Conservation (phyloP, 1,140 invertebrate species). For the Apis florea region DNA sequence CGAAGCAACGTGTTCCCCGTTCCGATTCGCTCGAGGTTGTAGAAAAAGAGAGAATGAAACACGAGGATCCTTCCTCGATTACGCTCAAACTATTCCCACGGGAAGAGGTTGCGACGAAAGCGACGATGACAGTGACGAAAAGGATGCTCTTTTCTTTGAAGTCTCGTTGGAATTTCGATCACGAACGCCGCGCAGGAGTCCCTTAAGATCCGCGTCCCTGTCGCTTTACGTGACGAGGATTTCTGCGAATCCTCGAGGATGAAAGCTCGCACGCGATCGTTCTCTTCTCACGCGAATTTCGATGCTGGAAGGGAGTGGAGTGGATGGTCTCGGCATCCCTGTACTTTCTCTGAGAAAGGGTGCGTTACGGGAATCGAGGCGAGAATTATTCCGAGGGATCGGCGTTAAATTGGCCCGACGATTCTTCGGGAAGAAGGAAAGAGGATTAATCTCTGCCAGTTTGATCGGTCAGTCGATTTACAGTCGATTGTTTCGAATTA, state of each 20-base stretch:
- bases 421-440: constrained; percentile 9
- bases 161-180: constrained; percentile 22
- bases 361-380: constrained; percentile 15
- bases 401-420: constrained; percentile 57
- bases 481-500: constrained; percentile 38
- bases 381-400: constrained; percentile 55
- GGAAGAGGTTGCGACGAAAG: background rate
- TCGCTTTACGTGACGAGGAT: constrained; percentile 11
- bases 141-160: background rate
- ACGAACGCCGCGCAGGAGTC: background rate
- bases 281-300: background rate
- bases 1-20: no score
- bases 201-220: background rate
- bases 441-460: constrained; percentile 35
- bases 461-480: constrained; percentile 60
- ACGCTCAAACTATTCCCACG: background rate
- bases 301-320: background rate
- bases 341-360: background rate
- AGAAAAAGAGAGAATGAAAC: no score
- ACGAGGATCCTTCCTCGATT: constrained; percentile 3
- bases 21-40: constrained; percentile 3
- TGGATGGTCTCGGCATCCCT: constrained; percentile 28
- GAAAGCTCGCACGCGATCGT: constrained; percentile 1
- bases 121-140: no score
- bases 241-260: constrained; percentile 12